Base-by-base conservation (phyloP, 2,113 vertebrate species). In the Zeus faber region DNA sequence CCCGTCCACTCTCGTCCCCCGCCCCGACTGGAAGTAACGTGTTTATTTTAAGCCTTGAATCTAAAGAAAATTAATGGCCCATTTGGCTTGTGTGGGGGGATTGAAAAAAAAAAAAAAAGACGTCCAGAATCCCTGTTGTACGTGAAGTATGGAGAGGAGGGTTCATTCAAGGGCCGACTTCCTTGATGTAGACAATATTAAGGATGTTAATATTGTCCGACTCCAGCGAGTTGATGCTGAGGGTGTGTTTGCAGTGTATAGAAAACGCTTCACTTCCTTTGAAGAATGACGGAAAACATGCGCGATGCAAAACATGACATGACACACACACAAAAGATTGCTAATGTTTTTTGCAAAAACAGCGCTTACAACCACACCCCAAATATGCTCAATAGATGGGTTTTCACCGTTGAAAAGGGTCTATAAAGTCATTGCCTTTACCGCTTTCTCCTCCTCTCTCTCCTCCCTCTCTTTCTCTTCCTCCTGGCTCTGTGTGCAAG, bases 401-500 rank as follows among this genome's bases (percentile, higher is more conserved):
- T n/a, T n/a, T n/a, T n/a, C n/a, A n/a, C n/a, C n/a, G n/a, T n/a
- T n/a, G n/a, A n/a, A n/a, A n/a, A n/a, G n/a, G n/a, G n/a, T n/a
- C n/a, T n/a, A n/a, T n/a, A n/a, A 37, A 37, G 33, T n/a, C n/a
- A 37, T 5, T 37, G 33, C 33, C 33, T 37, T 37, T n/a, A 6
- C 33, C 63, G 37, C 7, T 17, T 18, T 23, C 51, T 54, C 48
- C 14, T 48, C 23, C 54, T 40, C 62, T 16, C 51, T 44, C 56
- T 13, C 51, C 52, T 48, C 56, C 63, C 1, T 54, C 50, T 61
- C 53, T 44, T 25, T 51, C 49, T 44, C 25, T 37, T 49, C 40
- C 24, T 50, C 25, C 29, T 41, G 48, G 43, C 40, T 76, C 79
- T 82, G 74, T 59, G 37, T 87, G 80, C 82, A 86, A 73, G 84